phyloP scores from a whole-genome alignment of 2,888 invertebrate genomes.

The Chelonus formosanus region DNA sequence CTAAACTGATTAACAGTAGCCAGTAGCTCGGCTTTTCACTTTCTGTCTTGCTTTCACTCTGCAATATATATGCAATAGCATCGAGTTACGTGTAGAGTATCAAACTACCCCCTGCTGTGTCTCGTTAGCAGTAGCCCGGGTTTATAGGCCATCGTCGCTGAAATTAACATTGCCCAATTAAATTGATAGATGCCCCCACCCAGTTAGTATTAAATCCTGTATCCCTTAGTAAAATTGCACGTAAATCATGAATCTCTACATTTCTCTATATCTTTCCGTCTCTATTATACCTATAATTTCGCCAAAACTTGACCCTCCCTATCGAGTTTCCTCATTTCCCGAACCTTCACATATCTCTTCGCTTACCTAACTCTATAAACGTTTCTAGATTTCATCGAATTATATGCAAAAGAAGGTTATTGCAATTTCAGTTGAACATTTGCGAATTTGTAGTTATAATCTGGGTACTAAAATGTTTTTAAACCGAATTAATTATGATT shows the following conservation, averaged over 20 bases:
- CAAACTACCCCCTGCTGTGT: constrained; percentile 56
- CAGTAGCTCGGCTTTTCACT: constrained; percentile 46
- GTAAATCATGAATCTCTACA: constrained; percentile 47
- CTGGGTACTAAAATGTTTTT: too few relatives aligned
- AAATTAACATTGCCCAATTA: constrained; percentile 65
- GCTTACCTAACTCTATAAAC: too few relatives aligned
- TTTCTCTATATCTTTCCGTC: constrained; percentile 12
- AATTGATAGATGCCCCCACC: constrained; percentile 62
- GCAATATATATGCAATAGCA: constrained; percentile 59
- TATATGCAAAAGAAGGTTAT: too few relatives aligned
- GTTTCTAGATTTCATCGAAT: too few relatives aligned
- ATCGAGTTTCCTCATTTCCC: too few relatives aligned
- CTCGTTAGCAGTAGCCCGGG: constrained; percentile 60
- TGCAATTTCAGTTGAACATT: too few relatives aligned
- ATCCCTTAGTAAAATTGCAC: constrained; percentile 51
- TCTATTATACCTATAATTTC: too few relatives aligned
- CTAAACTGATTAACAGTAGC: constrained; percentile 66
- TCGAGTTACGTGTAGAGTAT: constrained; percentile 27
- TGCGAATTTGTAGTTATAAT: too few relatives aligned
- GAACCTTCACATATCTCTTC: too few relatives aligned
- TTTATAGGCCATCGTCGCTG: constrained; percentile 65
- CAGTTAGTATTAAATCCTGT: constrained; percentile 56
- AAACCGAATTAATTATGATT: too few relatives aligned
- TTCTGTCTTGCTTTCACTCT: constrained; percentile 26
- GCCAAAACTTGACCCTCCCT: too few relatives aligned